A percentile compares a stretch with the other conserved stretches of the same genome.
phyloP scores from a whole-genome alignment of 2,888 invertebrate genomes.

The Oconnorella tubifera region DNA sequence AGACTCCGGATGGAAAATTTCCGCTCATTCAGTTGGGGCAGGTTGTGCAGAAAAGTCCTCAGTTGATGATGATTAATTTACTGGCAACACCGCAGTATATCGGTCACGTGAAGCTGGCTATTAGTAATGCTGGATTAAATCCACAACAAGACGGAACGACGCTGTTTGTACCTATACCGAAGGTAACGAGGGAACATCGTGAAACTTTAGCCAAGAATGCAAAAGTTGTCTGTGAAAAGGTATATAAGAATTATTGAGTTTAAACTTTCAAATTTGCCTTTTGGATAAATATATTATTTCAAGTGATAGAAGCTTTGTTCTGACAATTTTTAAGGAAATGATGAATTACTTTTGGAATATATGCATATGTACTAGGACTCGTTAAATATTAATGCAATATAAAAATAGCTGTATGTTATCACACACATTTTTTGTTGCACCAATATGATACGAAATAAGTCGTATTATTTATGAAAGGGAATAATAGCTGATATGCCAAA shows the following conservation, averaged over 20 bases:
- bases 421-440: no score
- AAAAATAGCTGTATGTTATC: no score
- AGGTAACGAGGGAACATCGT: constrained; percentile 88
- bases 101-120: constrained; percentile 71
- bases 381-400: no score
- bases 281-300: no score
- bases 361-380: no score
- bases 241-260: not conserved
- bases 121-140: constrained; percentile 79
- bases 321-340: no score
- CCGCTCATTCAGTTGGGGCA: constrained; percentile 83
- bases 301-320: no score
- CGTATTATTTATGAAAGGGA: no score
- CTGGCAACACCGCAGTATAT: constrained; percentile 77
- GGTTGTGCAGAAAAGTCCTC: constrained; percentile 79
- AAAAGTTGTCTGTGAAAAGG: constrained; percentile 71
- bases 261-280: not conserved
- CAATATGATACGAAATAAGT: no score
- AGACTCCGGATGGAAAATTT: constrained; percentile 68
- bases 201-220: constrained; percentile 84
- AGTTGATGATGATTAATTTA: constrained; percentile 79
- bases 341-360: no score
- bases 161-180: constrained; percentile 81
- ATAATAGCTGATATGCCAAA: no score
- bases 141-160: constrained; percentile 93